Evolutionary conservation across 2,888 invertebrate species (phyloP).

Genomic region (Chymomyza amoena): DNA sequence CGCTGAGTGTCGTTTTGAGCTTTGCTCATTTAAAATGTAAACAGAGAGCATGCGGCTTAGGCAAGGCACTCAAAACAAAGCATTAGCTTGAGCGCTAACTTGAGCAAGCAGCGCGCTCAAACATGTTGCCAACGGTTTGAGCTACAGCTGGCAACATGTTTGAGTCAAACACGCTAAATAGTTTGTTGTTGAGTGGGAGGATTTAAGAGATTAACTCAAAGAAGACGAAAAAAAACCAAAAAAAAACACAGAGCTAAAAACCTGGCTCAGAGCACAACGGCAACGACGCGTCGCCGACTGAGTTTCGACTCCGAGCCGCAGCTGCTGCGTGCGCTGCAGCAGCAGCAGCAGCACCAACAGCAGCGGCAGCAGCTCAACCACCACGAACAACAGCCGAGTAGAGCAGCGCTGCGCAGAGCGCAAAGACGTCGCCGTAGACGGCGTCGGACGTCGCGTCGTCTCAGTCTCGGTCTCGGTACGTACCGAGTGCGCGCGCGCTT

Average conservation of each 20-base stretch:
- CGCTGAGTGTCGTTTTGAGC: background rate
- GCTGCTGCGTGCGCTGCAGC: background rate
- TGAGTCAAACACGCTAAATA: constrained; percentile 27
- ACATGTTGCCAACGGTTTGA: constrained; percentile 25
- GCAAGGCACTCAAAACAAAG: constrained; percentile 41
- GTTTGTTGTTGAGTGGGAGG: background rate
- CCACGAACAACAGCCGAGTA: constrained; percentile 18
- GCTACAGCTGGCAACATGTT: background rate
- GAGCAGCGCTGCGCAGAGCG: constrained; percentile 33
- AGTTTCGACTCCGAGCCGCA: background rate
- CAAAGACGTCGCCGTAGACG: constrained; percentile 6
- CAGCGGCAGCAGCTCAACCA: constrained; percentile 5
- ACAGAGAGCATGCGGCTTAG: constrained; percentile 39
- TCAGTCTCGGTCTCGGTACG: background rate
- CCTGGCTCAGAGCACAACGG: background rate
- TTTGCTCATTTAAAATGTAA: constrained; percentile 26
- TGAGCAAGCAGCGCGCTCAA: background rate
- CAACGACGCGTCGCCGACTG: background rate
- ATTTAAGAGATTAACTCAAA: background rate
- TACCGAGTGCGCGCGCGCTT: constrained; percentile 58
- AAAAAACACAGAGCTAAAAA: constrained; percentile 17
- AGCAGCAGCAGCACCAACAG: constrained; percentile 1
- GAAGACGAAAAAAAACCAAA: too few species aligned
- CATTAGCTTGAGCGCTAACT: background rate
- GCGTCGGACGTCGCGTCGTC: constrained; percentile 26